Conservation (phyloP, 2,797 vertebrate genomes). For the Xiphorhynchus erythropygius region DNA sequence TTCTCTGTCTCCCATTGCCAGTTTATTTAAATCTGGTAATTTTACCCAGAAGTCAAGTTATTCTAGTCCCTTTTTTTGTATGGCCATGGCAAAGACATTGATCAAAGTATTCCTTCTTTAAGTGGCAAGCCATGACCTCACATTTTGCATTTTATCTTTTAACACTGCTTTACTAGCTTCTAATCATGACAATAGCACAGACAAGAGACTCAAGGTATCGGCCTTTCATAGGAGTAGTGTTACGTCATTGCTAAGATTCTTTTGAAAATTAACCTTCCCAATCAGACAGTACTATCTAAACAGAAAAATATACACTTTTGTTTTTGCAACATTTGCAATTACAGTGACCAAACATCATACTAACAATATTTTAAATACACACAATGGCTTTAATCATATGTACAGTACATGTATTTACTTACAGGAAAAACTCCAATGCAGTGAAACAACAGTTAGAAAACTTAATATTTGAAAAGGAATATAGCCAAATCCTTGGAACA, state of each 20-base stretch:
- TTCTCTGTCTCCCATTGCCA: neutral
- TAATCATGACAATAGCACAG: neutral
- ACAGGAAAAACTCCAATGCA: neutral
- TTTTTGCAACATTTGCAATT: neutral
- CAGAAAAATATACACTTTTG: neutral
- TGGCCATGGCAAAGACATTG: neutral
- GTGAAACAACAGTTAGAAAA: slow-evolving; percentile 8
- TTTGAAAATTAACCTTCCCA: neutral
- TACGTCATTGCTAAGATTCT: neutral
- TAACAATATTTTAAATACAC: neutral
- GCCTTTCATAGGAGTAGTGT: neutral
- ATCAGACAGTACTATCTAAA: neutral
- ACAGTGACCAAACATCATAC: neutral
- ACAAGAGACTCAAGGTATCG: neutral
- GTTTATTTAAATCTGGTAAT: neutral
- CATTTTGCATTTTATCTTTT: neutral
- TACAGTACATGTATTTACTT: neutral
- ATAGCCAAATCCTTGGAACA: neutral
- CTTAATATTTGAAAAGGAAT: neutral
- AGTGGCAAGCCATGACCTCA: neutral
- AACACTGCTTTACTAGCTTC: neutral
- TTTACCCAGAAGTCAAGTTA: neutral
- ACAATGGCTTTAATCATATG: neutral
- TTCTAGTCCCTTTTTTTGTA: neutral
- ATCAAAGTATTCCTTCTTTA: neutral